Conservation (phyloP, 1,140 invertebrate species). For the Orchestia grillus region DNA sequence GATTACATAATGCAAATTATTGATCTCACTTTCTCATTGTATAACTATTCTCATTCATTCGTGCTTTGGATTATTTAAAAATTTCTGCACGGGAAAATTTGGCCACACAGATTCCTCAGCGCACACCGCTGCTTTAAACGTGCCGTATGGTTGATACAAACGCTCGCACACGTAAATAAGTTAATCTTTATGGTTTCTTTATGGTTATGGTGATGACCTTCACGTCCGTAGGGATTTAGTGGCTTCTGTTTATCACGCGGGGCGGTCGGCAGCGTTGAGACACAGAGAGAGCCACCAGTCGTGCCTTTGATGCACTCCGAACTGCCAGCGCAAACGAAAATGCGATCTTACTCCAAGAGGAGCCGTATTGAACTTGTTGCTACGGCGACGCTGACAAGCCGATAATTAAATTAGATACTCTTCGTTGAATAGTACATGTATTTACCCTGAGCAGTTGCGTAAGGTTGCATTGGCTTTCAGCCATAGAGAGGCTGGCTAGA, state of each 20-base stretch:
- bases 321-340: too few relatives aligned
- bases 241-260: neutral
- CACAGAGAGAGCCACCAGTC: neutral
- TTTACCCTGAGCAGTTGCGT: too few relatives aligned
- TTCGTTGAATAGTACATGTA: too few relatives aligned
- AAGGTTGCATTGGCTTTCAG: too few relatives aligned
- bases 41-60: neutral
- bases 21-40: neutral
- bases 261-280: neutral
- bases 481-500: too few relatives aligned
- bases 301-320: neutral
- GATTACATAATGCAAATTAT: neutral
- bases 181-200: slow-evolving; percentile 2
- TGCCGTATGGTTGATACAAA: neutral
- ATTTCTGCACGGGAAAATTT: neutral
- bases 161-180: neutral
- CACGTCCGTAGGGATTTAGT: neutral
- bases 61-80: neutral
- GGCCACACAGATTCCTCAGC: neutral
- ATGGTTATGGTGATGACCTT: neutral
- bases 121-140: neutral
- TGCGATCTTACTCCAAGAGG: too few relatives aligned
- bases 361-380: too few relatives aligned
- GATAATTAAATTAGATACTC: too few relatives aligned
- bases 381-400: too few relatives aligned